A percentile compares a stretch with the other conserved stretches of the same genome.
These are phyloP conservation scores for Hyles euphorbiae DNA, from an alignment of 1,140 invertebrate genomes.

Conservation along the genomic window DNA sequence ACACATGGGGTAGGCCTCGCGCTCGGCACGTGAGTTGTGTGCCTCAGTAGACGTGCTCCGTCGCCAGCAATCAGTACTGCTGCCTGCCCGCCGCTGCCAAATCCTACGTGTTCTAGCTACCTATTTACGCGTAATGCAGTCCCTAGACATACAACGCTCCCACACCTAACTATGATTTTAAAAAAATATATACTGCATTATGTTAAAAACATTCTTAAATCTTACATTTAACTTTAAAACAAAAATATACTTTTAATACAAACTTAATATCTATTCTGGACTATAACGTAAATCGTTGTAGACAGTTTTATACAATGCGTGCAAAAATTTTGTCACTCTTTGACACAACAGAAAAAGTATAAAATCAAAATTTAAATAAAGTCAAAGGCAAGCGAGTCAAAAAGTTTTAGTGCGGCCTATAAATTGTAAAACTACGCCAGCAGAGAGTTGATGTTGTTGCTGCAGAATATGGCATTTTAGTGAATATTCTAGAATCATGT, in stretches of 20 bases:
- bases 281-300: no score
- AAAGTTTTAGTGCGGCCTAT: background rate
- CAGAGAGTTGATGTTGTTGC: no score
- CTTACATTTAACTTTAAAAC: no score
- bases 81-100: background rate
- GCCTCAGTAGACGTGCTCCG: background rate
- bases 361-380: no score
- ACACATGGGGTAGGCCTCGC: slow-evolving; percentile 13
- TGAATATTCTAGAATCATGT: no score
- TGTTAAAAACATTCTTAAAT: background rate
- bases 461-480: no score
- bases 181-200: background rate
- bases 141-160: background rate
- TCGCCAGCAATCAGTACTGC: background rate
- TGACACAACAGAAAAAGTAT: no score
- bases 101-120: background rate
- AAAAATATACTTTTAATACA: background rate
- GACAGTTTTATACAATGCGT: no score
- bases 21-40: slow-evolving; percentile 2
- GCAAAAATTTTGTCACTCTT: no score
- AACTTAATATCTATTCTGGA: no score
- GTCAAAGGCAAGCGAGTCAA: no score
- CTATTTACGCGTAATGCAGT: background rate
- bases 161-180: background rate
- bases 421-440: slow-evolving; percentile 6